Evolutionary conservation across 2,113 vertebrate genomes (phyloP).

Genomic region (Lates calcarifer): DNA sequence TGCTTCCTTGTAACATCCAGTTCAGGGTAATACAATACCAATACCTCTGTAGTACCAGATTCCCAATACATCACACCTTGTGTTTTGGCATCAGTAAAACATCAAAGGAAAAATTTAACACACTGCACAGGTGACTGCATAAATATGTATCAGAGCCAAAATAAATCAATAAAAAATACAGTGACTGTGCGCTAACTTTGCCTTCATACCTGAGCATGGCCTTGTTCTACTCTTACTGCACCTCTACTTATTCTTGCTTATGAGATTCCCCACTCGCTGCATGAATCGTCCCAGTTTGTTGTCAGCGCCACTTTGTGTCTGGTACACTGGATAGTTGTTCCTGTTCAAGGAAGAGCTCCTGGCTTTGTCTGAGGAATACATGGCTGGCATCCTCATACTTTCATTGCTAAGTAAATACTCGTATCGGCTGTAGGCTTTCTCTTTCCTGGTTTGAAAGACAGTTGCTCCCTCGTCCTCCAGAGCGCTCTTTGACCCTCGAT

Average conservation of each 20-base stretch:
- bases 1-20: background rate
- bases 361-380: slow-evolving; percentile 78
- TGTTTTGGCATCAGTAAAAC: background rate
- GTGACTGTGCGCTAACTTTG: background rate
- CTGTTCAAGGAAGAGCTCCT: slow-evolving; percentile 71
- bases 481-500: slow-evolving; percentile 1
- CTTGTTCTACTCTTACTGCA: background rate
- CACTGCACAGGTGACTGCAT: slow-evolving; percentile 6
- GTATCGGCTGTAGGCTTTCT: slow-evolving; percentile 87
- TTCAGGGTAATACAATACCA: background rate
- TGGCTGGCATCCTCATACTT: slow-evolving; percentile 13
- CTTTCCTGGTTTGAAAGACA: background rate
- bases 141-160: background rate
- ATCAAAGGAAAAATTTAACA: background rate
- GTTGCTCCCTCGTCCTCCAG: background rate
- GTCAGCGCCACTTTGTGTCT: slow-evolving; percentile 82
- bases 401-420: slow-evolving; percentile 86
- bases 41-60: background rate
- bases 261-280: slow-evolving; percentile 90
- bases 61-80: background rate
- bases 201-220: slow-evolving; percentile 3
- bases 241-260: slow-evolving; percentile 88
- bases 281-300: slow-evolving; percentile 92
- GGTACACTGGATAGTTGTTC: slow-evolving; percentile 70
- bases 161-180: background rate